These are phyloP conservation scores for Masticophis lateralis DNA, from an alignment of 2,797 vertebrate species.

Conservation along the genomic window DNA sequence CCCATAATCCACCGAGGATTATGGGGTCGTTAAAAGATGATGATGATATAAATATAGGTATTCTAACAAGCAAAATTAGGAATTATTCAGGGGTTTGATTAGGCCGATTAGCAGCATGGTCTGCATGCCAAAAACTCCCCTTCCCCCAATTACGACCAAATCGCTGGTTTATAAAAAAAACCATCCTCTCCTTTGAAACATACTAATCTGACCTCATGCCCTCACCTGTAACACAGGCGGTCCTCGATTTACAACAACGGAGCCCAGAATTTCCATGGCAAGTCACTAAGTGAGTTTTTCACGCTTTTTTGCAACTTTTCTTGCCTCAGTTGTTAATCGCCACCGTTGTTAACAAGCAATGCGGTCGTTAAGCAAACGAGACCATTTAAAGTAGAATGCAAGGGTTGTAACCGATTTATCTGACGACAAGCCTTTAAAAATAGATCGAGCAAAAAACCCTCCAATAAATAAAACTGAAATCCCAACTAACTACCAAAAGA, in stretches of 20 bases:
- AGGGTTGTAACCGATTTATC: background rate
- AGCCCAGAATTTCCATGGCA: background rate
- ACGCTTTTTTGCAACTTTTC: too few relatives aligned
- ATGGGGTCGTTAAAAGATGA: too few relatives aligned
- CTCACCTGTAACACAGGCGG: background rate
- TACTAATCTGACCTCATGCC: constrained; percentile 34
- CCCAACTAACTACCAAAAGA: background rate
- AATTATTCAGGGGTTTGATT: constrained; percentile 63
- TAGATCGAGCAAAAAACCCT: background rate
- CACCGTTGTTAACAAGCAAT: too few relatives aligned
- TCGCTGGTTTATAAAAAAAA: constrained; percentile 52
- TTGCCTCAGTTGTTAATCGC: too few relatives aligned
- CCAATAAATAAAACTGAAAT: accelerated
- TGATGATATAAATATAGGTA: too few relatives aligned
- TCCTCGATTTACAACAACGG: background rate
- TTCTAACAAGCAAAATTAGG: constrained; percentile 67
- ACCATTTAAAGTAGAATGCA: background rate
- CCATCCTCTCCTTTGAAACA: constrained; percentile 65
- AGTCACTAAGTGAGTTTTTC: background rate
- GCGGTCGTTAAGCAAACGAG: background rate
- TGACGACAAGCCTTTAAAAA: background rate
- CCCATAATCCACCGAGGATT: too few relatives aligned
- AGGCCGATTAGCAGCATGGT: constrained; percentile 66
- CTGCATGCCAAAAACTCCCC: constrained; percentile 55
- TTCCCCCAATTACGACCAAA: constrained; percentile 57